Conservation (phyloP, 2,888 invertebrate species). For the Conistra vaccinii region DNA sequence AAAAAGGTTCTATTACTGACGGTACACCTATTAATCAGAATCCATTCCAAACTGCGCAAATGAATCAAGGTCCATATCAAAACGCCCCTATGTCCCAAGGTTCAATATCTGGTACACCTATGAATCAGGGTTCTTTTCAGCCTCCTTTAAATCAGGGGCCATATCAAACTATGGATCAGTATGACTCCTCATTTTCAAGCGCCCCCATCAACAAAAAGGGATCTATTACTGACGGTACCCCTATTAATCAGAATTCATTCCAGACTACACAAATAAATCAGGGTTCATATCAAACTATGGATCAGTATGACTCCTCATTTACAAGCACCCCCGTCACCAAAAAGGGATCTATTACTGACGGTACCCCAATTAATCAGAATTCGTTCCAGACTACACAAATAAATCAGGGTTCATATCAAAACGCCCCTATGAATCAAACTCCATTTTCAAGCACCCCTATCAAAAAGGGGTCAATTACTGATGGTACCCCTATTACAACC, state of each 20-base stretch:
- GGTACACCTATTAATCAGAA: constrained; percentile 40
- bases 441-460: constrained; percentile 26
- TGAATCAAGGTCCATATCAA: constrained; percentile 39
- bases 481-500: constrained; percentile 45
- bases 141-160: constrained; percentile 15
- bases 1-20: constrained; percentile 46
- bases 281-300: constrained; percentile 35
- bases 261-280: constrained; percentile 37
- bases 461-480: constrained; percentile 48
- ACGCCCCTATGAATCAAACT: constrained; percentile 28
- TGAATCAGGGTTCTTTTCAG: constrained; percentile 40
- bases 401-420: constrained; percentile 35
- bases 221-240: constrained; percentile 44
- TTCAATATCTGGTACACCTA: constrained; percentile 30
- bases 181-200: constrained; percentile 15
- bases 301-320: constrained; percentile 30
- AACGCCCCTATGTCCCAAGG: constrained; percentile 36
- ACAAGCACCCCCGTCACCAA: constrained; percentile 31
- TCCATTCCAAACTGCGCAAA: constrained; percentile 19
- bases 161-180: constrained; percentile 44
- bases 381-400: constrained; percentile 14
- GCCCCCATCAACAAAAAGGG: constrained; percentile 43
- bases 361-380: constrained; percentile 31
- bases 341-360: constrained; percentile 41
- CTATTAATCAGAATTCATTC: constrained; percentile 23